Base-by-base conservation (phyloP, 2,113 vertebrate genomes). In the Tringa solitaria region DNA sequence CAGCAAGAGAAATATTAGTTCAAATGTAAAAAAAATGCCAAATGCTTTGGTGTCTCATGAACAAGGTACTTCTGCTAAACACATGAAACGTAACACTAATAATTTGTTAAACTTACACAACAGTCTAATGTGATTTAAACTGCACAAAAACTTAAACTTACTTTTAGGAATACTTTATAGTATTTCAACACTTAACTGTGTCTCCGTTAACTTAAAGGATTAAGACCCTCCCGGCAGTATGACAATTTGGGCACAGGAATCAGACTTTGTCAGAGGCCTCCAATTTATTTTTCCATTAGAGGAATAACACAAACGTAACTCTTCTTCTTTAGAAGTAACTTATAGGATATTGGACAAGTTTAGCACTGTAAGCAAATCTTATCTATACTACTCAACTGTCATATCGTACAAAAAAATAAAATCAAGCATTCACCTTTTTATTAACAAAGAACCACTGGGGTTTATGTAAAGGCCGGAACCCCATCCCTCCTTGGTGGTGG, bases 391-490 rank as follows among this genome's bases (percentile, higher is more conserved):
- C 4, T n/a, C 24, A 57, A 24, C 0, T 45, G 8, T 39, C 37
- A 22, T 5, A 57, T 2, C 30, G 20, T 4, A 45, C 5, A 1
- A 9, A 10, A n/a, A 7, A 43, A 9, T 6, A 18, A 19, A 43
- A 26, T 2, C 3, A 53, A 51, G 17, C 35, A 45, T 53, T 98
- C 97, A 99, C 99, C 99, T 99, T 99, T 97, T 98, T 99, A 96
- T 81, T 98, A 95, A 99, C 98, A n/a, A 98, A 76, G 46, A 99
- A 98, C 99, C 99, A 99, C 95, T 98, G 98, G 20, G 99, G 99
- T 96, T 99, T 99, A 94, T 99, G 99, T 30, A 99, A 96, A 1
- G 99, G 99, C 78, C 98, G 98, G 97, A 99, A 99, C 15, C 99
- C 98, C 50, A 98, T 94, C 54, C 98, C 98, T 30, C 97, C 98